Percentiles rank a stretch among this genome's conserved stretches.
Evolutionary conservation across 2,888 invertebrate species (phyloP).

Genomic region (Lasioglossum vierecki): DNA sequence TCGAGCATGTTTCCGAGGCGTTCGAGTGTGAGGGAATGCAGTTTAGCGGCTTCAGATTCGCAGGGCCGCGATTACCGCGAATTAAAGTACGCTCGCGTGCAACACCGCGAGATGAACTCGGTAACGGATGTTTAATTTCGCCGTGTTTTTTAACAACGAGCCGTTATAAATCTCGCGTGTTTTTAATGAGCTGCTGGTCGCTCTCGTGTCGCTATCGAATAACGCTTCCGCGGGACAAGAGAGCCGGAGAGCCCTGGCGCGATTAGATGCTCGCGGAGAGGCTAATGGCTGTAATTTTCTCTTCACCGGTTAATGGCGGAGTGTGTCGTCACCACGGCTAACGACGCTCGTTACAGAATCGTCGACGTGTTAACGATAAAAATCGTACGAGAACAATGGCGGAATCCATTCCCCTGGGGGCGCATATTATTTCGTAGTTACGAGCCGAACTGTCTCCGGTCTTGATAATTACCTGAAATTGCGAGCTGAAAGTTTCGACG

Average conservation of each 20-base stretch:
- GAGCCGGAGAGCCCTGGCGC: slow-evolving; percentile 29
- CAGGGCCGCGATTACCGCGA: slow-evolving; percentile 26
- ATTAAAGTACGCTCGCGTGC: slow-evolving; percentile 35
- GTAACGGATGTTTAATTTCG: slow-evolving; percentile 71
- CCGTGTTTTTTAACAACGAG: slow-evolving; percentile 69
- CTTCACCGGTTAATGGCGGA: slow-evolving; percentile 50
- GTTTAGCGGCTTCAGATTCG: not conserved
- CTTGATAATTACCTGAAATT: not conserved
- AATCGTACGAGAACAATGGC: not conserved
- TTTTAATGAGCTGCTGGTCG: slow-evolving; percentile 62
- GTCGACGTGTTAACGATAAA: slow-evolving; percentile 7
- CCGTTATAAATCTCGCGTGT: slow-evolving; percentile 73
- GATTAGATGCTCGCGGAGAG: slow-evolving; percentile 63
- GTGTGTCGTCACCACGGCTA: slow-evolving; percentile 44
- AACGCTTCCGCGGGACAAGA: slow-evolving; percentile 46
- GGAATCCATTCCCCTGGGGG: not conserved
- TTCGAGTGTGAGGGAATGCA: not conserved
- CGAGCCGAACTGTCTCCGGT: not conserved
- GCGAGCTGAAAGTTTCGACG: not conserved
- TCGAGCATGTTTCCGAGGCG: not conserved
- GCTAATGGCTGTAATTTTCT: slow-evolving; percentile 65
- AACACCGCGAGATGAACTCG: slow-evolving; percentile 67
- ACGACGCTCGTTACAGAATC: slow-evolving; percentile 35
- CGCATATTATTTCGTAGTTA: not conserved
- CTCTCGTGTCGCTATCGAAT: slow-evolving; percentile 64